Base-by-base conservation (phyloP, 2,113 vertebrate species). In the Polyodon spathula region DNA sequence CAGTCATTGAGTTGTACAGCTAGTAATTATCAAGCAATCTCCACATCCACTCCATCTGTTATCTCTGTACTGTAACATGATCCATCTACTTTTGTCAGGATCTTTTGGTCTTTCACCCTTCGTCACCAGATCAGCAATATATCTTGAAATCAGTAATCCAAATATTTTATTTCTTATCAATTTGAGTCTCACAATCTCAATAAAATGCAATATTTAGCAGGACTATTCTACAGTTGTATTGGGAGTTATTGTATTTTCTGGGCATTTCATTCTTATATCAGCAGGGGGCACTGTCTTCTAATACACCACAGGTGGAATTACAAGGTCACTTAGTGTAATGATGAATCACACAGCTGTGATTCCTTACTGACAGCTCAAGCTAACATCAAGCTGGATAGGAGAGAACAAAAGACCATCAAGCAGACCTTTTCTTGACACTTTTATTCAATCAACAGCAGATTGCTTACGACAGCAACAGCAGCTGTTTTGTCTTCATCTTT, bases 401-500 rank as follows among this genome's bases (percentile, higher is more conserved):
- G 88, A 94, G 93, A 97, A 98, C 94, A 98, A 97, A 98, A 98
- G 95, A 94, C 92, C 92, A 94, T 97, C 96, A 95, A 94, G 93
- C 92, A 90, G 90, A 91, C 95, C 93, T 95, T 95, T 97, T 96
- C 95, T 91, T 98, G 96, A 98, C 96, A 98, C 93, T 98, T 98
- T 98, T 97, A 98, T 97, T 98, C 95, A 98, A 98, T 98, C 96
- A 96, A 93, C 86, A 88, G 92, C 93, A 97, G 95, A 98, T 98
- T 98, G 95, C 93, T 98, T 97, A 97, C 93, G 95, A 98, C 96
- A 98, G 95, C 95, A 97, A 91, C 94, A 93, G 95, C 96, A 97
- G 93, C 94, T 98, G 96, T 97, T 98, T 97, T 93, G 94, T 98
- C 96, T 98, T 98, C 95, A 97, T 96, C 94, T 97, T 95, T 95